phyloP scores from a whole-genome alignment of 2,888 invertebrate genomes.

The Spilosoma lubricipeda region DNA sequence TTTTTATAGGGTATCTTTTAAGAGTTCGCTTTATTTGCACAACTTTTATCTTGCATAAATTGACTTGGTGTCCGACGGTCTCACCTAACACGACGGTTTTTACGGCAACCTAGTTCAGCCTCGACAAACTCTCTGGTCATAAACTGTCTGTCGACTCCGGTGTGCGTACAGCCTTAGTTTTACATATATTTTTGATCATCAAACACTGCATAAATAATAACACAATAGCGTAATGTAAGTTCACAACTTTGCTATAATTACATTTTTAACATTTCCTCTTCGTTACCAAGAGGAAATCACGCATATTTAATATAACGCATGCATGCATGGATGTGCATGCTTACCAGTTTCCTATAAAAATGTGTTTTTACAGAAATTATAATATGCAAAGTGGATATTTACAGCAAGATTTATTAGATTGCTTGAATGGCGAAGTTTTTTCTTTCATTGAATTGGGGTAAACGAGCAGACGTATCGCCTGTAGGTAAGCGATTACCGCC shows the following conservation, averaged over 20 bases:
- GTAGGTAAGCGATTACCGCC: no score
- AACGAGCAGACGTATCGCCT: no score
- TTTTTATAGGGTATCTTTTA: no score
- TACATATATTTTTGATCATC: background rate
- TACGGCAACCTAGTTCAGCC: no score
- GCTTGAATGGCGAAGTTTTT: no score
- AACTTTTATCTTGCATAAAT: no score
- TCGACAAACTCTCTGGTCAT: no score
- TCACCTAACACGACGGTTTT: no score
- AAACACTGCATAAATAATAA: background rate
- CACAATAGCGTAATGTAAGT: conserved; percentile 33
- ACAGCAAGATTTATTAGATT: background rate
- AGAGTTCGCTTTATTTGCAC: no score
- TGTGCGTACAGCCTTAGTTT: background rate
- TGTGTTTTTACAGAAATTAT: background rate
- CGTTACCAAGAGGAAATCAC: conserved; percentile 41
- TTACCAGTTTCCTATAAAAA: background rate
- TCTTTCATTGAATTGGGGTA: no score
- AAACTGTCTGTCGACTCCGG: no score
- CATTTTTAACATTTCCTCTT: conserved; percentile 26
- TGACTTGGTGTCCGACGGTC: no score
- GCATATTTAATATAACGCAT: conserved; percentile 29
- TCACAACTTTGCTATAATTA: conserved; percentile 31
- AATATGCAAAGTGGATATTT: background rate
- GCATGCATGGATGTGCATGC: conserved; percentile 7